Conservation (phyloP, 2,888 invertebrate species). For the Xestobium rufovillosum region DNA sequence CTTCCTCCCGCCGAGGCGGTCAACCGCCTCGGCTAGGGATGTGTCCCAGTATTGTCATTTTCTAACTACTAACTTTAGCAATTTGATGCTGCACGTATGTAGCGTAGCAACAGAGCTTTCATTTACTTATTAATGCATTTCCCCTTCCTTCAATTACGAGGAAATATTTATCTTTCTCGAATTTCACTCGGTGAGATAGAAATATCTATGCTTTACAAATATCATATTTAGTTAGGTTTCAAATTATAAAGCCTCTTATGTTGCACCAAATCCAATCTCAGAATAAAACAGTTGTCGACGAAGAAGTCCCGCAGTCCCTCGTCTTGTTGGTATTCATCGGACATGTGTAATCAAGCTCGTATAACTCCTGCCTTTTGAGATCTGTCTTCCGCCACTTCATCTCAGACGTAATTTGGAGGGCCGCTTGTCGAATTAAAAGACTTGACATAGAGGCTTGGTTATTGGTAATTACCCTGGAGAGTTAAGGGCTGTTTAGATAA, state of each 20-base stretch:
- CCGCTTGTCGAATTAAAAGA: conserved; percentile 15
- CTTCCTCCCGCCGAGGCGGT: no score
- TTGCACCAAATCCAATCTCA: conserved; percentile 23
- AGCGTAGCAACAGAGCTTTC: no score
- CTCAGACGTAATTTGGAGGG: conserved; percentile 3
- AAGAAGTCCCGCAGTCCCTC: conserved; percentile 30
- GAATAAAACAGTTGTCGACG: conserved; percentile 13
- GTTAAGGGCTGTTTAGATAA: conserved; percentile 34
- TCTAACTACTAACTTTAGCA: no score
- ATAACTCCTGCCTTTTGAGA: conserved; percentile 26
- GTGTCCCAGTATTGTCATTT: no score
- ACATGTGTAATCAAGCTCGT: conserved; percentile 32
- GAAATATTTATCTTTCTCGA: no score
- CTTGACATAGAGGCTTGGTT: conserved; percentile 9
- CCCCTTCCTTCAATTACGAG: no score
- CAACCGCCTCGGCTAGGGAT: no score
- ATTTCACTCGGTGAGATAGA: no score
- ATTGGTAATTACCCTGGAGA: conserved; percentile 34
- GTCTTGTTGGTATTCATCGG: conserved; percentile 34
- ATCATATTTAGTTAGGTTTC: conserved; percentile 20
- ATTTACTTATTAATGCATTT: no score
- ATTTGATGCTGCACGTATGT: no score
- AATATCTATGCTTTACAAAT: no score
- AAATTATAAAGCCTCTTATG: conserved; percentile 23
- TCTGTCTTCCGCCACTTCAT: conserved; percentile 7